Base-by-base conservation (phyloP, 2,113 vertebrate genomes). In the Salvelinus fontinalis region DNA sequence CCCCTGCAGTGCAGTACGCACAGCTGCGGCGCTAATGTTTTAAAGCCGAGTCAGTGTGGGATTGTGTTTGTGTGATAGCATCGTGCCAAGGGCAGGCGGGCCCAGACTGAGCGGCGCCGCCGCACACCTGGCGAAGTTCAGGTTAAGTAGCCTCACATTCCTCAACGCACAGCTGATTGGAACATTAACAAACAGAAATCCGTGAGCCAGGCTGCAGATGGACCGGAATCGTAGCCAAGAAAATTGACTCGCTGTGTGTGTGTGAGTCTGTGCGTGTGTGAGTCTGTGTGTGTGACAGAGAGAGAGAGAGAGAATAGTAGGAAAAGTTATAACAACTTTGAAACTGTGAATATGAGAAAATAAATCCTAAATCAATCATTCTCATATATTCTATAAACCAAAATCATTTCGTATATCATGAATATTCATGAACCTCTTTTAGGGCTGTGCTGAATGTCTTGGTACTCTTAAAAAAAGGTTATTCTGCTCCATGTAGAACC, bases 111-210 rank as follows among this genome's bases (percentile, higher is more conserved):
- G 92, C 90, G 96, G 95, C 95, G 96, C 96, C 96, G 93, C 91
- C 84, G 94, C 94, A 95, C 96, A 97, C 96, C 96, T 97, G 96
- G 96, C 94, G 95, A 96, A 95, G 95, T 95, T 96, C 96, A 97
- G 96, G 96, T 97, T 97, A 97, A 96, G 95, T 94, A 95, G 94
- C 94, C 92, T 86, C 91, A 92, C 95, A 97, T 96, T 96, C 96
- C 95, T 95, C 89, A 88, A 92, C 93, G 91, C 93, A 94, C 96
- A 97, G 95, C 96, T 96, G 95, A 97, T 95, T 95, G 95, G 95
- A 96, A 95, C 94, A 95, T 95, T 97, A 95, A 96, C 95, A 96
- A 95, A 96, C 95, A 94, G 91, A 95, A 91, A 94, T 93, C 94
- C 83, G 86, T 5, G 94, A 93, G 94, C 93, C 93, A 94, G 93